These are phyloP conservation scores for Leptocoma aspasia DNA, from an alignment of 2,113 vertebrate genomes.

Conservation along the genomic window DNA sequence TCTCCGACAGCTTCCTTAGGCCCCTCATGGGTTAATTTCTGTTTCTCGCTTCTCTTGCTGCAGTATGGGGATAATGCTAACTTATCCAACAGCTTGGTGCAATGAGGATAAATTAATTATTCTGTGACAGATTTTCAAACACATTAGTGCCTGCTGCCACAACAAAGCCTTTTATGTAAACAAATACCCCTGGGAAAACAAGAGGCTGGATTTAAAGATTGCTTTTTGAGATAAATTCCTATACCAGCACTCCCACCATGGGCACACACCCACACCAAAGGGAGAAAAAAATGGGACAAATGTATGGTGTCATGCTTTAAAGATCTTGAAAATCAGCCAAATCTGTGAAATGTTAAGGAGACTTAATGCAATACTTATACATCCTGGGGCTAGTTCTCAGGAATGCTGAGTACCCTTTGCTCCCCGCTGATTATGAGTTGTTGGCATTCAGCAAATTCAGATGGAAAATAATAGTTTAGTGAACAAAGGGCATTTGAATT, in stretches of 20 bases:
- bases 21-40: slow-evolving; percentile 16
- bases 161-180: slow-evolving; percentile 28
- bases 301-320: background rate
- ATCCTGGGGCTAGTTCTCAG: slow-evolving; percentile 28
- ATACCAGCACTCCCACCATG: background rate
- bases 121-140: slow-evolving; percentile 11
- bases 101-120: slow-evolving; percentile 3
- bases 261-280: background rate
- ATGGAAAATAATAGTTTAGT: background rate
- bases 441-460: background rate
- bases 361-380: background rate
- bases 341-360: slow-evolving; percentile 25
- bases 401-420: background rate
- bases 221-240: slow-evolving; percentile 5
- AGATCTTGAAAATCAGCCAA: slow-evolving; percentile 34
- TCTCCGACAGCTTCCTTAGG: background rate
- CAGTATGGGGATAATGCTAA: background rate
- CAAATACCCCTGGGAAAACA: slow-evolving; percentile 26
- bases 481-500: background rate
- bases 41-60: background rate
- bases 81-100: background rate
- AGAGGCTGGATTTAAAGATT: background rate
- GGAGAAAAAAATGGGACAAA: background rate
- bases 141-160: background rate
- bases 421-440: background rate